These are phyloP conservation scores for Dilophus febrilis DNA, from an alignment of 2,888 invertebrate genomes.

Conservation along the genomic window DNA sequence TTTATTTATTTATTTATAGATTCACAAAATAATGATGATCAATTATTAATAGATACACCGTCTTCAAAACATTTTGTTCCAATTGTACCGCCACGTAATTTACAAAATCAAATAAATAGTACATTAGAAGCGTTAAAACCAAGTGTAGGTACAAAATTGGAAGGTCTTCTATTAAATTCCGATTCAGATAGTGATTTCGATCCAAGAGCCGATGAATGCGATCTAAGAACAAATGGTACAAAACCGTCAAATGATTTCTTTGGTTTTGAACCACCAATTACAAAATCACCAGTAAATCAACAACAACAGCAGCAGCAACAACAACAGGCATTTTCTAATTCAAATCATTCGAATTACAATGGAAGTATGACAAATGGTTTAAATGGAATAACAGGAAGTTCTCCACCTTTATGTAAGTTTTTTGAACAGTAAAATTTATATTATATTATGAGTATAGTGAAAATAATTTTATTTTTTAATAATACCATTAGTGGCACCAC, in stretches of 20 bases:
- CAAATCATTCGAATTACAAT: conserved; percentile 16
- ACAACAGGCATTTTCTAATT: too few relatives aligned
- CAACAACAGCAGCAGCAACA: neutral
- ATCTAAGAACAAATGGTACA: conserved; percentile 25
- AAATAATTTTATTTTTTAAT: conserved; percentile 3
- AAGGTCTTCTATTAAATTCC: conserved; percentile 54
- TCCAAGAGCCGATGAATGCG: conserved; percentile 66
- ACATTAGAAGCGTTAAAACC: conserved; percentile 41
- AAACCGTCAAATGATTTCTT: conserved; percentile 26
- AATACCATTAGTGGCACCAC: conserved; percentile 83
- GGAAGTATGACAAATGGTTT: conserved; percentile 9
- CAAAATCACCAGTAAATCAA: conserved; percentile 23
- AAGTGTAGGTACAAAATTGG: conserved; percentile 58
- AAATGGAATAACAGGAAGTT: conserved; percentile 20
- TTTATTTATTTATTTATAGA: neutral
- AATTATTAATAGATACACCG: conserved; percentile 26
- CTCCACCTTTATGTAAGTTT: conserved; percentile 54
- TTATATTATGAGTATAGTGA: conserved; percentile 1
- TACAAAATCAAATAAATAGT: conserved; percentile 24
- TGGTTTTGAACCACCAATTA: conserved; percentile 28
- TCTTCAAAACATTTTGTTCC: conserved; percentile 23
- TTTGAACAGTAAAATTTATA: conserved; percentile 8
- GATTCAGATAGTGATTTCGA: conserved; percentile 79
- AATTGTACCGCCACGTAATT: conserved; percentile 26
- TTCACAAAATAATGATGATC: conserved; percentile 19